phyloP scores from a whole-genome alignment of 2,888 invertebrate genomes.

The Parthenolecanium corni region DNA sequence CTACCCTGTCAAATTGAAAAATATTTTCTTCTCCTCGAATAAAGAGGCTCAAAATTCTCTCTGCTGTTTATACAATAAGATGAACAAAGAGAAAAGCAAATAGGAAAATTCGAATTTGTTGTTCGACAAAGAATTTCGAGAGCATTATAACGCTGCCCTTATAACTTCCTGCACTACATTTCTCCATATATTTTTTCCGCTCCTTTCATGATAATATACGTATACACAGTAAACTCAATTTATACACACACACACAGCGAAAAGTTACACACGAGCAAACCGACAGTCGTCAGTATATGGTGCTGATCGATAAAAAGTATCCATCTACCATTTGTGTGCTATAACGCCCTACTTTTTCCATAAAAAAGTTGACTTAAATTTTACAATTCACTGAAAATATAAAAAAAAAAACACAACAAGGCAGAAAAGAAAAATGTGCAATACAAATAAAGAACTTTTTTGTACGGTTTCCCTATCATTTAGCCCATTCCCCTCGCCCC shows the following conservation, averaged over 20 bases:
- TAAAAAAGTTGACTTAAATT: not conserved
- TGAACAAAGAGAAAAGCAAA: not conserved
- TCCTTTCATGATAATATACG: not conserved
- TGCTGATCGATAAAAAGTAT: conserved; percentile 19
- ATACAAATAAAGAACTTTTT: not conserved
- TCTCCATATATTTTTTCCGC: not conserved
- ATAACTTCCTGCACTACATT: not conserved
- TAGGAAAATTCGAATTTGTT: not conserved
- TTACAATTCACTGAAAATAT: not conserved
- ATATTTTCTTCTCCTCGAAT: no score
- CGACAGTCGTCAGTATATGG: conserved; percentile 22
- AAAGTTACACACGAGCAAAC: conserved; percentile 16
- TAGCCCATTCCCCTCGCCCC: no score
- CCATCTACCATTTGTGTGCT: conserved; percentile 2
- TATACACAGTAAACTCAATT: not conserved
- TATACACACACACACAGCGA: not conserved
- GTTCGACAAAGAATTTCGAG: not conserved
- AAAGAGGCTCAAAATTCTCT: no score
- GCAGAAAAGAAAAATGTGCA: not conserved
- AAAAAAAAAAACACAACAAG: no score
- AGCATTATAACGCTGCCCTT: not conserved
- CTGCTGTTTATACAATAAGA: no score
- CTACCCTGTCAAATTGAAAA: no score
- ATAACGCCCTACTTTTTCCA: conserved; percentile 19
- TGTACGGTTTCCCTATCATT: not conserved